phyloP scores from a whole-genome alignment of 2,113 vertebrate genomes.

The Corythaeola cristata region DNA sequence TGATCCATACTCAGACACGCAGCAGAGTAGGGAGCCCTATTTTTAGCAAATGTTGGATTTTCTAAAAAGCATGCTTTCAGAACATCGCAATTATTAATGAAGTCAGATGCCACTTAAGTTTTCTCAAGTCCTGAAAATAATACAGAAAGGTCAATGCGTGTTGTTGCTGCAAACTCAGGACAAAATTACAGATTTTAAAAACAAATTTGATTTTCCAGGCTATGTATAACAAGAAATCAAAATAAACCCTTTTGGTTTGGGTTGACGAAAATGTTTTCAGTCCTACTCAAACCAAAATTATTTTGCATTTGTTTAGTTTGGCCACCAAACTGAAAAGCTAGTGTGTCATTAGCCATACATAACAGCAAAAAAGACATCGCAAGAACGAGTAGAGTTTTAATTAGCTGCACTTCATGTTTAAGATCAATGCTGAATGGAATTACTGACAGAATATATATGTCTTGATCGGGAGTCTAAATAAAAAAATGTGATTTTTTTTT shows the following conservation, averaged over 20 bases:
- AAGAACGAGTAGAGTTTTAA: neutral
- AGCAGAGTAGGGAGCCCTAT: neutral
- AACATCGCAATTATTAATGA: neutral
- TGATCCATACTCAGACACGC: neutral
- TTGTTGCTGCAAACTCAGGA: neutral
- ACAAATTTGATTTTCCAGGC: neutral
- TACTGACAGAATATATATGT: neutral
- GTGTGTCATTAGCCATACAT: neutral
- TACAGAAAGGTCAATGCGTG: neutral
- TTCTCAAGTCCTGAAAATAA: neutral
- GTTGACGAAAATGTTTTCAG: neutral
- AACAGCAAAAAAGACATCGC: neutral
- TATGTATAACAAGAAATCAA: neutral
- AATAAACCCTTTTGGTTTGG: neutral
- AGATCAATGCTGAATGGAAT: neutral
- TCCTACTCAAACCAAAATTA: neutral
- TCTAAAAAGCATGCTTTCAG: neutral
- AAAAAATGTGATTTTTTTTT: neutral
- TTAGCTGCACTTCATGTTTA: neutral
- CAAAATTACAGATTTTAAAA: neutral
- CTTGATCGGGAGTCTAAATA: neutral
- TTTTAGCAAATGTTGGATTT: neutral
- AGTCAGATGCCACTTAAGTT: neutral
- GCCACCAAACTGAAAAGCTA: neutral
- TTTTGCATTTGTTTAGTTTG: slow-evolving; percentile 36